Base-by-base conservation (phyloP, 2,888 invertebrate genomes). In the Drosophila kanekoi region DNA sequence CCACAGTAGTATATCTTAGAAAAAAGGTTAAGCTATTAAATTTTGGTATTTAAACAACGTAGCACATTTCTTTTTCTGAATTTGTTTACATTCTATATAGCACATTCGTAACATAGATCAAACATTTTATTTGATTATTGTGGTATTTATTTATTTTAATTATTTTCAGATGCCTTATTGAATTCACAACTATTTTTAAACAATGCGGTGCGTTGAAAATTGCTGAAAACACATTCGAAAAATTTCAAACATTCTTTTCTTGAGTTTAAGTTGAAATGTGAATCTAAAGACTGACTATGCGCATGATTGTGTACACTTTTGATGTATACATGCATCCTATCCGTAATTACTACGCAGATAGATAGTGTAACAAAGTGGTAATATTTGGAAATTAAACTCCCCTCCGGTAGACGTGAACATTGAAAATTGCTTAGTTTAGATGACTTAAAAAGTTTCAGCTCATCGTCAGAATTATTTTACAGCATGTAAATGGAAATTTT, bases 381-480 rank as follows among this genome's bases (percentile, higher is more conserved):
- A 8, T 28, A 28, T 28, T 28, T 28, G 23, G 8, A 28, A 28
- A 28, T 28, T 28, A 28, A 28, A 28, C 5, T 20, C 20, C 20
- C 20, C 20, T 20, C 20, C 20, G 20, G 20, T 20, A 18, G 20
- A 20, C 4, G 4, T 20, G 20, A 20, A 2, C 2, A 20, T 20
- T 20, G 20, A 2, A 20, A 20, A 5, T 20, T 20, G 20, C 5
- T 20, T 20, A 20, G 18, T 18, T 18, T 18, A 23, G 23, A 23
- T 23, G 5, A 23, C 23, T 23, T 5, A 23, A 23, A 5, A 23
- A 23, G 23, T 23, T 23, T 23, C 5, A 23, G 23, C 1, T 23
- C 23, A 5, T 23, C 23, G 4, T 23, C 5, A 72, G 77, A 68
- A 72, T 77, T 43, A 68, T 72, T 76, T 76, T 76, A 72, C 72